A percentile compares a stretch with the other conserved stretches of the same genome.
Conservation (phyloP, 1,140 invertebrate genomes). For the Harpegnathos saltator region DNA sequence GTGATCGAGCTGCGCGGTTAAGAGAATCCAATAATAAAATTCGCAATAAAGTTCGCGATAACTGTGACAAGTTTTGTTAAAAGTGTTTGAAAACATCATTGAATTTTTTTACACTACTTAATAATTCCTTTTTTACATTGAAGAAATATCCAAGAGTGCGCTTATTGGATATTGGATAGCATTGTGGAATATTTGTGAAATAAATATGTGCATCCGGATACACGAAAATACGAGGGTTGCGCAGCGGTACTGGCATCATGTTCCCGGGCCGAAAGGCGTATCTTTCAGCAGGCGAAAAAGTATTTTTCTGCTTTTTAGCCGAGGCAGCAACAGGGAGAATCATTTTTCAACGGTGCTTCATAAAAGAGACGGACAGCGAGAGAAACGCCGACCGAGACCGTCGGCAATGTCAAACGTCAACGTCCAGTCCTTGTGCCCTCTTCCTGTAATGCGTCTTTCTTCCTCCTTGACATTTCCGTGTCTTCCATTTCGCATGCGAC, state of each 20-base stretch:
- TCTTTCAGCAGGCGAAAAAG: constrained; percentile 75
- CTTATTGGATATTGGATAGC: neutral
- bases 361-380: constrained; percentile 63
- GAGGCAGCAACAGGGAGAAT: constrained; percentile 77
- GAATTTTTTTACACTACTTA: constrained; percentile 27
- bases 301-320: constrained; percentile 79
- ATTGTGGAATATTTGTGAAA: neutral
- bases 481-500: constrained; percentile 51
- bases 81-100: neutral
- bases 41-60: constrained; percentile 7
- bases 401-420: constrained; percentile 82
- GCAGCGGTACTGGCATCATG: neutral
- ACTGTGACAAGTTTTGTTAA: constrained; percentile 23
- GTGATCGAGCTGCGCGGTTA: too few relatives aligned
- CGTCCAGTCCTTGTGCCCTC: constrained; percentile 70
- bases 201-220: neutral
- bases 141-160: neutral
- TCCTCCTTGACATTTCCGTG: constrained; percentile 61
- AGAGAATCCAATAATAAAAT: constrained; percentile 34
- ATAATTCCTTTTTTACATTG: neutral
- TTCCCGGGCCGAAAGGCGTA: constrained; percentile 56
- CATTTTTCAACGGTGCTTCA: constrained; percentile 83
- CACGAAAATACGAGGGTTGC: neutral
- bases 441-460: constrained; percentile 69
- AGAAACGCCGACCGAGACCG: constrained; percentile 73